Evolutionary conservation across 2,888 invertebrate species (phyloP).

Genomic region (Erynnis tages): DNA sequence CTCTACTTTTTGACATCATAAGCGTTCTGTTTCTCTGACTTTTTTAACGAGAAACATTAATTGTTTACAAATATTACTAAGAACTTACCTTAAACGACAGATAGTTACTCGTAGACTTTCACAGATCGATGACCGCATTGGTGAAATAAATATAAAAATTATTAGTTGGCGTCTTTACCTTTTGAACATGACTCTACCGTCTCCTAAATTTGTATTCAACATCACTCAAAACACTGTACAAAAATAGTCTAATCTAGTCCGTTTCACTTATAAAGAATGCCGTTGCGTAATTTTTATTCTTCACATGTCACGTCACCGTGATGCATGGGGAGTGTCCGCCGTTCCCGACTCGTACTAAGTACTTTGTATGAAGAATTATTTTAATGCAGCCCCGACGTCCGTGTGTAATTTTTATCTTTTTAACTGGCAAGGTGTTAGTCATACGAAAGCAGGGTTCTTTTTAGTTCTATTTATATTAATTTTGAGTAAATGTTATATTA

Average conservation of each 20-base stretch:
- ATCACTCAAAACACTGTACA: not conserved
- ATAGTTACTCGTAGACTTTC: no score
- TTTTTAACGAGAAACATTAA: no score
- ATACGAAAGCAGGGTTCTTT: not conserved
- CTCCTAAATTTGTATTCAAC: no score
- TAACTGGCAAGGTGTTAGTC: slow-evolving; percentile 18
- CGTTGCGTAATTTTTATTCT: slow-evolving; percentile 58
- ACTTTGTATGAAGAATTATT: slow-evolving; percentile 53
- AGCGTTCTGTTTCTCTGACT: no score
- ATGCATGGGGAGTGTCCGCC: slow-evolving; percentile 64
- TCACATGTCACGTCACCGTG: slow-evolving; percentile 51
- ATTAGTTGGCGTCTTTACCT: no score
- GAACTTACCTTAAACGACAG: no score
- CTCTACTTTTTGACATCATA: no score
- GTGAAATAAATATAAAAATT: no score
- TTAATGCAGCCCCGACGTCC: slow-evolving; percentile 45
- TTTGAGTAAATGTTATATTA: no score
- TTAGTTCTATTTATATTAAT: not conserved
- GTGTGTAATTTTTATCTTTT: slow-evolving; percentile 27
- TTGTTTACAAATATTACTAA: no score
- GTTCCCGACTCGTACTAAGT: slow-evolving; percentile 62
- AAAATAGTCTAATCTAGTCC: slow-evolving; percentile 33
- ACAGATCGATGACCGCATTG: no score
- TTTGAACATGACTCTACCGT: no score
- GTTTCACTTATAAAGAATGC: slow-evolving; percentile 36